phyloP scores from a whole-genome alignment of 2,797 vertebrate genomes.

The Otus scops region DNA sequence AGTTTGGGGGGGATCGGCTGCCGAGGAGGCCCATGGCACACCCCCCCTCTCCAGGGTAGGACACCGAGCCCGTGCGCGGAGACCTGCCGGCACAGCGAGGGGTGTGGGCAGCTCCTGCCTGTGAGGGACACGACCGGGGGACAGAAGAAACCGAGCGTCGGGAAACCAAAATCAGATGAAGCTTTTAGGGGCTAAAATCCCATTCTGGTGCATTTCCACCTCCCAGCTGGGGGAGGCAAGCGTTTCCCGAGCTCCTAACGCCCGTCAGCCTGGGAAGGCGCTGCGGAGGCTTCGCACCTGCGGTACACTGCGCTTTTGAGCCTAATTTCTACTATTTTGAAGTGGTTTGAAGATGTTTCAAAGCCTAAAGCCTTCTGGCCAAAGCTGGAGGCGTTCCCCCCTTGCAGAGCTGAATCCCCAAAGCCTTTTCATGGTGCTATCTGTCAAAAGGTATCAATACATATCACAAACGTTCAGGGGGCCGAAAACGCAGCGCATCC shows the following conservation, averaged over 20 bases:
- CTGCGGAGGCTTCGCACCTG: background rate
- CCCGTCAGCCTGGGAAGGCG: rapidly evolving
- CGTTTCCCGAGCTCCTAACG: background rate
- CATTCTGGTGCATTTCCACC: background rate
- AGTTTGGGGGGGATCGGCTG: background rate
- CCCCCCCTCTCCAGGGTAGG: background rate
- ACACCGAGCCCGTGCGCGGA: rapidly evolving
- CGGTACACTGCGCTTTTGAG: rapidly evolving
- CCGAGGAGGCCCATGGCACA: rapidly evolving
- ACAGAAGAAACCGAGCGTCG: background rate
- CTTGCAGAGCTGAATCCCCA: background rate
- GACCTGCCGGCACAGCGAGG: background rate
- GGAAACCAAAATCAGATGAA: background rate
- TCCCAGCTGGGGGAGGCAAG: background rate
- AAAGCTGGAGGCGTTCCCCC: background rate
- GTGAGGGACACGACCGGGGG: background rate
- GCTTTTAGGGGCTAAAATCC: background rate
- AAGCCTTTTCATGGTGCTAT: background rate
- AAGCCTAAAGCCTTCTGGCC: background rate
- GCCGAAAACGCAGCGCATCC: rapidly evolving
- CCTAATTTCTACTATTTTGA: background rate
- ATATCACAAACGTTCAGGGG: rapidly evolving
- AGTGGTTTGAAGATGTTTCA: background rate
- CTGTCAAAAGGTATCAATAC: background rate
- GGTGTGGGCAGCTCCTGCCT: background rate